phyloP scores from a whole-genome alignment of 2,113 vertebrate species.

The Sterna hirundo region DNA sequence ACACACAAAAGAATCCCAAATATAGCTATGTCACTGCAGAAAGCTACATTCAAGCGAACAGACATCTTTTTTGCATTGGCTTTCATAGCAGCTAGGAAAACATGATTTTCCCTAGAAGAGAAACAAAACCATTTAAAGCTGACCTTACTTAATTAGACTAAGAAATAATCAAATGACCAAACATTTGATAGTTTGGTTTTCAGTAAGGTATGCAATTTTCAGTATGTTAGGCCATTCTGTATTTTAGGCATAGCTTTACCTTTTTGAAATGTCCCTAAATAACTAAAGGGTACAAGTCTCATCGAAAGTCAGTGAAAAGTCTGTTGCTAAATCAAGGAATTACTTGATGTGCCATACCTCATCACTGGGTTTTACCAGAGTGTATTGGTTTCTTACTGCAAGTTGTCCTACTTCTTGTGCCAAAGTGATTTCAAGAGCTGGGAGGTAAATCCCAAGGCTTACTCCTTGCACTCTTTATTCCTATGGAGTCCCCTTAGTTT shows the following conservation, averaged over 20 bases:
- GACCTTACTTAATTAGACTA: neutral
- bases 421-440: neutral
- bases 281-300: neutral
- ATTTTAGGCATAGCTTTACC: neutral
- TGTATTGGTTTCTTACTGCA: neutral
- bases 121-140: neutral
- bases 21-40: conserved; percentile 3
- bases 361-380: neutral
- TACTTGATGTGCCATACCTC: neutral
- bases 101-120: neutral
- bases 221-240: neutral
- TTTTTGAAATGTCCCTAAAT: neutral
- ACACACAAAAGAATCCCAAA: conserved; percentile 27
- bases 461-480: neutral
- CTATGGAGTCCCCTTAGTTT: neutral
- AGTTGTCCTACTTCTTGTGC: neutral
- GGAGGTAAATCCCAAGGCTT: neutral
- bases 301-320: neutral
- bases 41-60: neutral
- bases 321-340: neutral
- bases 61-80: neutral
- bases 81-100: neutral
- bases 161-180: neutral
- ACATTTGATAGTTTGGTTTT: neutral
- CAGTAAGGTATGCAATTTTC: neutral